Evolutionary conservation across 1,140 invertebrate genomes (phyloP).

Genomic region (Phenacoccus solenopsis): DNA sequence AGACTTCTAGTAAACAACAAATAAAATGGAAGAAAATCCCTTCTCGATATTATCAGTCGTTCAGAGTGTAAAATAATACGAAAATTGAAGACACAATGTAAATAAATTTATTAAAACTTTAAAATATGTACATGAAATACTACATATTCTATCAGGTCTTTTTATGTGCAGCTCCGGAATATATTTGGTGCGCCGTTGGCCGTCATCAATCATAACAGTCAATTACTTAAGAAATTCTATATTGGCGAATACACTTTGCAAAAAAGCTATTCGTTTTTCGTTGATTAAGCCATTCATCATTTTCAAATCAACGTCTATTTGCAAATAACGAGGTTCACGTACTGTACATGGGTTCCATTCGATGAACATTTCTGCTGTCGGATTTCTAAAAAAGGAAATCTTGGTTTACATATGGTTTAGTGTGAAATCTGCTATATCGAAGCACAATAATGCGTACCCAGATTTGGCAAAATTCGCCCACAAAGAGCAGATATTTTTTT

Average conservation of each 20-base stretch:
- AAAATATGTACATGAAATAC: no score
- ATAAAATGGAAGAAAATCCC: no score
- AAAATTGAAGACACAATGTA: no score
- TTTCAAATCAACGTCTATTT: not conserved
- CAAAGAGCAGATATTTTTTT: conserved; percentile 1
- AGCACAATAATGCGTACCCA: not conserved
- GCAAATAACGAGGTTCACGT: not conserved
- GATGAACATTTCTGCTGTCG: not conserved
- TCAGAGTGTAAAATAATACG: no score
- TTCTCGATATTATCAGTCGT: no score
- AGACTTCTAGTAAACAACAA: no score
- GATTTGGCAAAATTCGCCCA: conserved; percentile 5
- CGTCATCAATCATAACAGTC: not conserved
- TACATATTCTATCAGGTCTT: no score
- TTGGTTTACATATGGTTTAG: not conserved
- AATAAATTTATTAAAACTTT: no score
- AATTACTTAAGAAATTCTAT: not conserved
- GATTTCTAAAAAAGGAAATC: not conserved
- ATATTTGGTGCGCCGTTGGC: no score
- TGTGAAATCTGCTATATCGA: no score
- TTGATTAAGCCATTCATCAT: not conserved
- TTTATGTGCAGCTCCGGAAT: no score
- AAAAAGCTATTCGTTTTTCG: not conserved
- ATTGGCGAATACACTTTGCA: not conserved
- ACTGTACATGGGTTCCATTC: not conserved